Evolutionary conservation across 2,113 vertebrate species (phyloP).

Genomic region (Bos indicus): DNA sequence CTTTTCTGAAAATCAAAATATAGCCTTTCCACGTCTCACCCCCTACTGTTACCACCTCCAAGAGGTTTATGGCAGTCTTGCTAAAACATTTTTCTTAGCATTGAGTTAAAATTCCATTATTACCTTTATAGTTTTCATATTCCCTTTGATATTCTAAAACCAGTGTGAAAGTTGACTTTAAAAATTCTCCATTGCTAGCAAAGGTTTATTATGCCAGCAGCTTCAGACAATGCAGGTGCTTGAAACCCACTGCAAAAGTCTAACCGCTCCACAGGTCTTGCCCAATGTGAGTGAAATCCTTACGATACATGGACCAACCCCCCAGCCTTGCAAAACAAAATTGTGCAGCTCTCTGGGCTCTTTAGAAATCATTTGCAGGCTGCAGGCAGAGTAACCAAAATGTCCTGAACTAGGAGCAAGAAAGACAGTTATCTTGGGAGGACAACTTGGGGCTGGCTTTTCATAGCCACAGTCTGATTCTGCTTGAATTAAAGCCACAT

Average conservation of each 20-base stretch:
- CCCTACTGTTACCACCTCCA: neutral
- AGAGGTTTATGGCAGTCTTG: neutral
- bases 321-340: neutral
- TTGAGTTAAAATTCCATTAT: slow-evolving; percentile 31
- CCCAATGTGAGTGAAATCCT: neutral
- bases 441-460: neutral
- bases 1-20: neutral
- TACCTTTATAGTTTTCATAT: slow-evolving; percentile 15
- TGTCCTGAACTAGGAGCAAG: neutral
- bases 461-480: slow-evolving; percentile 25
- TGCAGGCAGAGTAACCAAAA: neutral
- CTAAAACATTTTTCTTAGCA: slow-evolving; percentile 21
- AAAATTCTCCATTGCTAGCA: slow-evolving; percentile 12
- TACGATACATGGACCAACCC: neutral
- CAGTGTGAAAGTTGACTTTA: slow-evolving; percentile 24
- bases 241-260: neutral
- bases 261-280: neutral
- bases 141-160: slow-evolving; percentile 52
- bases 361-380: neutral
- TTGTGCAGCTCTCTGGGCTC: neutral
- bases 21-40: neutral
- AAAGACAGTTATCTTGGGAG: neutral
- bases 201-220: neutral
- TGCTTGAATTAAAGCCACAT: neutral
- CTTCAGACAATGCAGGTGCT: neutral